Evolutionary conservation across 2,797 vertebrate genomes (phyloP), one percentile per base, ranked within the genome.

Genomic region (Atherinosoma microstoma): DNA sequence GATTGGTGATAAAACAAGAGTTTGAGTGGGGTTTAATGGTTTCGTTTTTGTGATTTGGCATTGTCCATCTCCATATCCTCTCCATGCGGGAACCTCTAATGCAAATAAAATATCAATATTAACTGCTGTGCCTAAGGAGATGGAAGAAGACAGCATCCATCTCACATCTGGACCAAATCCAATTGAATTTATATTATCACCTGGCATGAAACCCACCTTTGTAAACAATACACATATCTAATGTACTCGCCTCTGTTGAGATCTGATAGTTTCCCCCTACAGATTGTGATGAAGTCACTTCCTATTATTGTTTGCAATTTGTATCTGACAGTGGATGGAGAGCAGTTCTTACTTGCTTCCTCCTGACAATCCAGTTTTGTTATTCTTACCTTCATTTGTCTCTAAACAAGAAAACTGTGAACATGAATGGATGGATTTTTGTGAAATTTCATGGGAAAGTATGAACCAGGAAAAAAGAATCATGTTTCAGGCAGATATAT

Each of bases 291-390:
- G 68, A 69, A 72, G 58, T 71, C 58, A 0, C 59, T 10, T 61
- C 35, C n/a, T 67, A 27, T 57, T 1, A n/a, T 57, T 20, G 42
- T 47, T 47, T 20, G 66, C 45, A 18, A 64, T 67, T 70, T 22
- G 32, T 49, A 57, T 49, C 32, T 22, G 42, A 51, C 16, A 27
- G 34, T 6, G 49, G 36, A 72, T 13, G 0, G 18, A 77, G 36
- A 67, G 24, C 51, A 59, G 36, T 45, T 64, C 20, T 20, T 1
- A 5, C 32, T 42, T 0, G 36, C 58, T 47, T 75, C 63, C 38
- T 68, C 65, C 54, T n/a, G 58, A 60, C 34, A 70, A 76, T 70
- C 74, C 66, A 57, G 36, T 64, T 71, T 62, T 42, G 51, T 62
- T 67, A 35, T 8, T 47, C 53, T 64, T 32, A 35, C 9, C 16